Evolutionary conservation across 1,140 invertebrate genomes (phyloP).

Genomic region (Diabrotica virgifera): DNA sequence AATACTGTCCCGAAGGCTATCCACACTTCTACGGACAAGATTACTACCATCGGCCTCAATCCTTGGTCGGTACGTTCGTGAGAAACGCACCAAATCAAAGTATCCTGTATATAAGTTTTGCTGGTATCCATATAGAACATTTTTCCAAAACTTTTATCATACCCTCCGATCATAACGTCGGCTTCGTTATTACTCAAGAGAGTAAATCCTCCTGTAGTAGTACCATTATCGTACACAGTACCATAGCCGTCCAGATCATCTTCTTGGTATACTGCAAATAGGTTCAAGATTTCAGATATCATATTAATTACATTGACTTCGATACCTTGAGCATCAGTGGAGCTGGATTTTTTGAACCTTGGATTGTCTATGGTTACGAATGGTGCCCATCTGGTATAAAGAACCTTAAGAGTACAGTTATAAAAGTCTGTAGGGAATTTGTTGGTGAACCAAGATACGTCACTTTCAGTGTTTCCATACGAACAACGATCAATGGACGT

Average conservation of each 20-base stretch:
- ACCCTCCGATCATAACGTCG: constrained; percentile 8
- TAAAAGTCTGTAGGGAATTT: not conserved
- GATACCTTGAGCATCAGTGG: not conserved
- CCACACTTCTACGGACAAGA: constrained; percentile 7
- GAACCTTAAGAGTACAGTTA: constrained; percentile 11
- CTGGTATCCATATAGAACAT: constrained; percentile 5
- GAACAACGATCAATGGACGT: constrained; percentile 10
- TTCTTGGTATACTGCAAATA: constrained; percentile 7
- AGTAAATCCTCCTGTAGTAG: not conserved
- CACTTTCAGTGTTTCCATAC: not conserved
- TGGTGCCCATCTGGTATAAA: constrained; percentile 12
- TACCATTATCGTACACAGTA: constrained; percentile 3
- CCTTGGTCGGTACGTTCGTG: constrained; percentile 6
- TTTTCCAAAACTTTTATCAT: constrained; percentile 2
- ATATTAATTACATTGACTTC: constrained; percentile 18
- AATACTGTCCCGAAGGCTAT: not conserved
- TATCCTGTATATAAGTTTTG: constrained; percentile 11
- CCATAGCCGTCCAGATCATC: not conserved
- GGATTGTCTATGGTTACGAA: constrained; percentile 1
- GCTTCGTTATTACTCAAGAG: not conserved
- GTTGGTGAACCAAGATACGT: constrained; percentile 4
- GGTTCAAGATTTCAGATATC: constrained; percentile 10
- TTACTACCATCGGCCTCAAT: constrained; percentile 1
- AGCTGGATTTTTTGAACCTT: not conserved
- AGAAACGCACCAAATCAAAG: constrained; percentile 12